Evolutionary conservation across 2,888 invertebrate genomes (phyloP), one percentile per base, ranked within the genome.

Genomic region (Bimastos eiseni): DNA sequence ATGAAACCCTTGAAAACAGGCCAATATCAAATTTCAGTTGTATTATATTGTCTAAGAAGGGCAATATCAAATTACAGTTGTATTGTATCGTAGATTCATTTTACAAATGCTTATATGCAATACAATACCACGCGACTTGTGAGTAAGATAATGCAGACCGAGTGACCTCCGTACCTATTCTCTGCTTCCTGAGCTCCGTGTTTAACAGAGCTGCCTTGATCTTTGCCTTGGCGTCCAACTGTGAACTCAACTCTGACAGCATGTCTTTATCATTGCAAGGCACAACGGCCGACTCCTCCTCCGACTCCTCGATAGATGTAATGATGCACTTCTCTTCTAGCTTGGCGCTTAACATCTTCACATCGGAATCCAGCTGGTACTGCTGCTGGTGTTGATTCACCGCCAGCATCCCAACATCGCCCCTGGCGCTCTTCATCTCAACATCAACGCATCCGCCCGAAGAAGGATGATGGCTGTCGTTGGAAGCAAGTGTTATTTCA

Each of bases 191-290:
- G 83, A 91, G 34, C 37, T 90, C 90, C 41, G 88, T 49, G 34
- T 88, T 92, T 91, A 93, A 91, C 38, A 94, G 92, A 13, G 94
- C 94, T 38, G 94, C 93, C 92, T 94, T 94, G 30, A 94, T 93
- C 55, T 93, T 91, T 19, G 93, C 94, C 91, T 94, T 94, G 15
- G 94, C 94, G 34, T 91, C 91, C 33, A 90, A 13, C 86, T 36
- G 37, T 36, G 86, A 34, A 86, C 37, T 36, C 34, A 19, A 33
- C 37, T 86, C 86, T 13, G 84, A 84, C 19, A 21, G 17, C 4
- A 36, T 34, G 24, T 8, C 84, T 24, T 36, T 37, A 37, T 37
- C 37, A 11, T 24, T 8, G 17, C 36, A 11, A 34, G 86, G 21
- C 1, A 37, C 86, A 37, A 86, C 84, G 19, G 84, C 15, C 4